Percentiles rank a stretch among this genome's conserved stretches.
Evolutionary conservation across 2,888 invertebrate species (phyloP).

Genomic region (Andrena camellia): DNA sequence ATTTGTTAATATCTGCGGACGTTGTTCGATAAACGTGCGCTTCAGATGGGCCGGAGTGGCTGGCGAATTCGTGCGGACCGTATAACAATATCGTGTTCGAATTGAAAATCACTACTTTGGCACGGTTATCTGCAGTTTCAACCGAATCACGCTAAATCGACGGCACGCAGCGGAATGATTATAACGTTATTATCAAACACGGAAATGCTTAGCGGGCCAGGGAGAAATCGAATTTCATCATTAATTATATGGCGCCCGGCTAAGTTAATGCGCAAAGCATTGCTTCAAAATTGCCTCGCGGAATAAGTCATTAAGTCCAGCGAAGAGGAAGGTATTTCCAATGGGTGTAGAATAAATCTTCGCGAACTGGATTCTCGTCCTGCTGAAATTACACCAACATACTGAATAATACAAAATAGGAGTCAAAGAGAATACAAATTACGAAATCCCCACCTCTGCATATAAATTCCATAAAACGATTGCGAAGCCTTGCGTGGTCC

Average conservation of each 20-base stretch:
- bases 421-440: not conserved
- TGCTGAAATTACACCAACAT: not conserved
- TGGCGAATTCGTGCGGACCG: not conserved
- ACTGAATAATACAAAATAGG: not conserved
- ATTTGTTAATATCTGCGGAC: conserved; percentile 39
- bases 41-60: no score
- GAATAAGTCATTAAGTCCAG: conserved; percentile 38
- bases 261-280: conserved; percentile 33
- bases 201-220: conserved; percentile 53
- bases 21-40: conserved; percentile 1
- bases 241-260: conserved; percentile 52
- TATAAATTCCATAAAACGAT: not conserved
- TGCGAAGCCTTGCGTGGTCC: not conserved
- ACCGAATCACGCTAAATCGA: conserved; percentile 61
- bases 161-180: conserved; percentile 50
- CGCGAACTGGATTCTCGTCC: not conserved
- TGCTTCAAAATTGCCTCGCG: conserved; percentile 37
- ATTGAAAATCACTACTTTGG: conserved; percentile 49
- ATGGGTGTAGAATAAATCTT: conserved; percentile 19
- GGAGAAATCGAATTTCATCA: conserved; percentile 40
- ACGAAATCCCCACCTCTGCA: not conserved
- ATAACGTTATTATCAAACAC: conserved; percentile 57
- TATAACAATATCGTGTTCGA: conserved; percentile 36
- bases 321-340: conserved; percentile 24
- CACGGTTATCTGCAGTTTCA: conserved; percentile 48